phyloP scores from a whole-genome alignment of 2,888 invertebrate genomes.

The Diplazon laetatorius region DNA sequence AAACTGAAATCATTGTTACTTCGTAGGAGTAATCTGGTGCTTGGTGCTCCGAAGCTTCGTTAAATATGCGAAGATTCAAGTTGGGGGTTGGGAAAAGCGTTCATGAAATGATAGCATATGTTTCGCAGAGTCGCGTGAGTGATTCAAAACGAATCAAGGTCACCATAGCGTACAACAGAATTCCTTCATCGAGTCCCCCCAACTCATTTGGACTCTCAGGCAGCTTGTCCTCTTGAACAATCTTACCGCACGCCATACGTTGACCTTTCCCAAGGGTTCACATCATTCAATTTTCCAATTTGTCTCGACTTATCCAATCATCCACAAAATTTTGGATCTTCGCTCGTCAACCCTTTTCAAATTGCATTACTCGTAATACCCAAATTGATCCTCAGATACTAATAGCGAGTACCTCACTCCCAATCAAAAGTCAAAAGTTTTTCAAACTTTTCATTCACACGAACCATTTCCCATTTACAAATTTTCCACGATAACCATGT shows the following conservation, averaged over 20 bases:
- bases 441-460: too few relatives aligned
- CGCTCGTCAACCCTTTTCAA: too few relatives aligned
- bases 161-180: constrained; percentile 62
- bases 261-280: neutral
- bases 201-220: neutral
- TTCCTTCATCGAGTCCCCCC: constrained; percentile 12
- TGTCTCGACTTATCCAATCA: too few relatives aligned
- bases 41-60: neutral
- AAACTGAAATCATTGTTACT: constrained; percentile 21
- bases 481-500: too few relatives aligned
- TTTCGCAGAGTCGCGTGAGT: constrained; percentile 21
- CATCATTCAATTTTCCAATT: neutral
- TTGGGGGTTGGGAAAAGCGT: constrained; percentile 32
- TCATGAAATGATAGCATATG: constrained; percentile 44
- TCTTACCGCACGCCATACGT: neutral
- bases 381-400: too few relatives aligned
- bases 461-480: too few relatives aligned
- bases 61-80: constrained; percentile 19
- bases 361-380: too few relatives aligned
- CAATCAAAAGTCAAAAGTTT: too few relatives aligned
- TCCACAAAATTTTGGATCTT: too few relatives aligned
- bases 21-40: neutral
- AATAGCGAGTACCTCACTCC: too few relatives aligned
- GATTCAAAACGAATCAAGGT: constrained; percentile 70
- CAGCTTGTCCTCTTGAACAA: neutral